Conservation (phyloP, 2,888 invertebrate species). For the Phyllotreta striolata region DNA sequence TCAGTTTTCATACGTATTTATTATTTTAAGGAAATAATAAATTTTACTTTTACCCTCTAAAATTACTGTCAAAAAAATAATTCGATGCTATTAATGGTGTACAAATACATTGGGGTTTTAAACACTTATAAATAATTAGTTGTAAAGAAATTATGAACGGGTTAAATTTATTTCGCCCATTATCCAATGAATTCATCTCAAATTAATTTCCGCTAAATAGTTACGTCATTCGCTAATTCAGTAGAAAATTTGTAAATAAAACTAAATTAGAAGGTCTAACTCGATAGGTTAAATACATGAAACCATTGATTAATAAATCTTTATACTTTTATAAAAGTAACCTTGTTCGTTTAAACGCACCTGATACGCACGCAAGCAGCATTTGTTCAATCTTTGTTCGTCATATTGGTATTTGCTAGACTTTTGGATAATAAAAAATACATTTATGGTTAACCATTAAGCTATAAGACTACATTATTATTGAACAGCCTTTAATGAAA, state of each 20-base stretch:
- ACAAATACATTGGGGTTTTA: no score
- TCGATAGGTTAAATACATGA: constrained; percentile 8
- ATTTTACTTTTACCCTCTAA: no score
- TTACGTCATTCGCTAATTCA: no score
- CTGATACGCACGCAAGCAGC: constrained; percentile 10
- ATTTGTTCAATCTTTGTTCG: not conserved
- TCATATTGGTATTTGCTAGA: constrained; percentile 24
- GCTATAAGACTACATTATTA: constrained; percentile 6
- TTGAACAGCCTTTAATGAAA: constrained; percentile 19
- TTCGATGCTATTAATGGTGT: no score
- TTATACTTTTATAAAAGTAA: constrained; percentile 1
- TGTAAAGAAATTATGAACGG: no score
- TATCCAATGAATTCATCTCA: no score
- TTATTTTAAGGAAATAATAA: no score
- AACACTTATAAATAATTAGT: no score
- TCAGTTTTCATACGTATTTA: no score
- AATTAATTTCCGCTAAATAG: no score
- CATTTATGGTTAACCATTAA: not conserved
- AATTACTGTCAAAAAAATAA: no score
- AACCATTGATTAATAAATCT: constrained; percentile 8
- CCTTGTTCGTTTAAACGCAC: constrained; percentile 1
- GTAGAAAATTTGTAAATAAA: not conserved
- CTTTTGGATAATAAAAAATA: constrained; percentile 16
- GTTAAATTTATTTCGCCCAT: no score
- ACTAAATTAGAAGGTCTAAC: not conserved